Evolutionary conservation across 92 coral and sea anemone genomes (phyloP), one percentile per base, ranked within the genome.

Genomic region (Epizoanthus stellaris): DNA sequence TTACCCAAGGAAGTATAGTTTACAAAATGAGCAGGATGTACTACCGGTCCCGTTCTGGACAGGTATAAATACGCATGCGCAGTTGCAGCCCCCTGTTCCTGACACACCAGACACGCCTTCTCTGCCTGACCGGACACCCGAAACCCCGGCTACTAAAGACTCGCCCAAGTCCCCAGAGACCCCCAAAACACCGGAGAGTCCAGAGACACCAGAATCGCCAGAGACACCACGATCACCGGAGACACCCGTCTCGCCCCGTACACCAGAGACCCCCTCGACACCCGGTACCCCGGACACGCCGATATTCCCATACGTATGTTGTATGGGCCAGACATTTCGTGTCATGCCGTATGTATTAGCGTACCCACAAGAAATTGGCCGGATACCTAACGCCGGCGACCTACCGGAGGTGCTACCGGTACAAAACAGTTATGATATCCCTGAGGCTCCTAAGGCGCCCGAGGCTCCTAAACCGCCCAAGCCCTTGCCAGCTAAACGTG

Each of bases 201-300:
- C 77, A 19, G 91, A 90, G 54, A 94, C 95, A 4, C 95, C 95
- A 16, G 67, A 77, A 74, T 87, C 98, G 0, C 98, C 95, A 67
- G 80, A 72, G 62, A 90, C 92, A 42, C 95, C 95, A 34, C 88
- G 86, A 80, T 89, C 94, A 4, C 95, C 95, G 14, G 81, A 69
- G 5, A 91, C 98, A 80, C 95, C 95, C n/a, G 87, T 79, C 54
- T 87, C 92, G n/a, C 98, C 95, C n/a, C 82, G 90, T 4, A 94
- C 98, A 69, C 98, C 95, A 38, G 85, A 73, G 38, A 90, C 98
- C 25, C 98, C 98, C 30, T 89, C 90, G 49, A 94, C 98, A 30
- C 98, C 98, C 38, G 91, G 89, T 81, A 94, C 98, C 36, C 98
- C 98, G 54, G 77, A 70, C 10, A 94, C 95, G n/a, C 95, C 95